phyloP scores from a whole-genome alignment of 2,113 vertebrate genomes.

The Pelvicachromis taeniatus region DNA sequence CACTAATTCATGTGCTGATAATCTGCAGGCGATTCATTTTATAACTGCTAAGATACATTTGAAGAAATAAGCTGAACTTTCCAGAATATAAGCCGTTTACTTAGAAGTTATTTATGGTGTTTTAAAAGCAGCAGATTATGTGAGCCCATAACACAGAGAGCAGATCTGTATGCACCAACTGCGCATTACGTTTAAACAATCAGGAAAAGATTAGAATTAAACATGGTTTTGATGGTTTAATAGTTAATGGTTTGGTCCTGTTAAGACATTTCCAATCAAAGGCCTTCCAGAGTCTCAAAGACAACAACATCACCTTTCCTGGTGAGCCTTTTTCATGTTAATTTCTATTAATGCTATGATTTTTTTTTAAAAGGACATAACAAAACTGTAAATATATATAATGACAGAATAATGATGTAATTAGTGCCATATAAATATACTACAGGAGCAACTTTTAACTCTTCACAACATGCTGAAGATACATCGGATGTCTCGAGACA shows the following conservation, averaged over 20 bases:
- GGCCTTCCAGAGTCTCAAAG: neutral
- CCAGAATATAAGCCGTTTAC: neutral
- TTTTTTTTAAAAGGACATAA: neutral
- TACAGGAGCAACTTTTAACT: no score
- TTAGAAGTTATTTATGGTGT: neutral
- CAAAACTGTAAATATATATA: neutral
- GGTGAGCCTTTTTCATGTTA: neutral
- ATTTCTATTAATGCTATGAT: neutral
- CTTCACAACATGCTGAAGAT: neutral
- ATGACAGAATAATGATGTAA: neutral
- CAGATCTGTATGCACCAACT: neutral
- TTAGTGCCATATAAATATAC: neutral
- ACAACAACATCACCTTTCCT: neutral
- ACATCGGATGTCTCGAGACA: neutral
- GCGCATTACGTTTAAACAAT: neutral
- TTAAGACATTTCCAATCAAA: neutral
- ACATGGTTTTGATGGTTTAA: neutral
- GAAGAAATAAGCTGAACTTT: neutral
- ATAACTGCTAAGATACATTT: neutral
- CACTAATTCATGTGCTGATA: neutral
- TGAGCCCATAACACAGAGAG: neutral
- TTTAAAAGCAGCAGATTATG: neutral
- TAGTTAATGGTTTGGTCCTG: neutral
- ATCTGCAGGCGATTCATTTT: neutral
- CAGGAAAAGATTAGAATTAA: neutral